Percentiles rank a stretch among this genome's conserved stretches.
These are phyloP conservation scores for Uloborus plumipes DNA, from an alignment of 2,888 invertebrate species.

Conservation along the genomic window DNA sequence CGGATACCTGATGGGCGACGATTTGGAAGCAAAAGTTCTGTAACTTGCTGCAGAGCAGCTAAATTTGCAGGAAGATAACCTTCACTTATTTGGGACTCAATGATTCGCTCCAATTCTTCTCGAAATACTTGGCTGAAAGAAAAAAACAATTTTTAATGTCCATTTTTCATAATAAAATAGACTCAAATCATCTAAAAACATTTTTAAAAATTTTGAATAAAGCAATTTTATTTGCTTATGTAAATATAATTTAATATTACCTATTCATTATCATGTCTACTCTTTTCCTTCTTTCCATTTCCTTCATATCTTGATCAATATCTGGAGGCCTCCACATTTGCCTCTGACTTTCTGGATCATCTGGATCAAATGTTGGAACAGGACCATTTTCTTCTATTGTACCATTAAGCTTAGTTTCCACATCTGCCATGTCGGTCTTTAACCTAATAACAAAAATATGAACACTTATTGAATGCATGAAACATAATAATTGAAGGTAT, in stretches of 20 bases:
- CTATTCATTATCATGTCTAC: conserved; percentile 97
- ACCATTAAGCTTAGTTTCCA: conserved; percentile 56
- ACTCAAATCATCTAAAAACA: too few relatives aligned
- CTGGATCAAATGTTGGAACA: conserved; percentile 66
- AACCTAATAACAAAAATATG: not conserved
- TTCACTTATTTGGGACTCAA: conserved; percentile 87
- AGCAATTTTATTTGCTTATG: too few relatives aligned
- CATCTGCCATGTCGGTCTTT: conserved; percentile 41
- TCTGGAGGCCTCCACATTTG: conserved; percentile 69
- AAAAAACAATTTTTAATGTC: not conserved
- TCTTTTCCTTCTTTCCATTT: conserved; percentile 98
- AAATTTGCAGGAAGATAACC: conserved; percentile 72
- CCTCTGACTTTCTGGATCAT: conserved; percentile 68
- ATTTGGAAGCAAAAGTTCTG: conserved; percentile 73
- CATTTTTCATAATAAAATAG: not conserved
- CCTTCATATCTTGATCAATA: conserved; percentile 77
- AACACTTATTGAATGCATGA: not conserved
- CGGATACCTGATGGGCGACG: conserved; percentile 68
- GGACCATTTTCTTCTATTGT: conserved; percentile 53
- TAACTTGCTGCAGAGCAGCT: conserved; percentile 87
- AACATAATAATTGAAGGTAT: not conserved
- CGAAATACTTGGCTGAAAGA: conserved; percentile 82
- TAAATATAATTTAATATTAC: conserved; percentile 28
- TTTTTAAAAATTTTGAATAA: too few relatives aligned
- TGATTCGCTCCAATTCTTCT: conserved; percentile 95